Evolutionary conservation across 2,888 invertebrate species (phyloP).

Genomic region (Hymenopus coronatus): DNA sequence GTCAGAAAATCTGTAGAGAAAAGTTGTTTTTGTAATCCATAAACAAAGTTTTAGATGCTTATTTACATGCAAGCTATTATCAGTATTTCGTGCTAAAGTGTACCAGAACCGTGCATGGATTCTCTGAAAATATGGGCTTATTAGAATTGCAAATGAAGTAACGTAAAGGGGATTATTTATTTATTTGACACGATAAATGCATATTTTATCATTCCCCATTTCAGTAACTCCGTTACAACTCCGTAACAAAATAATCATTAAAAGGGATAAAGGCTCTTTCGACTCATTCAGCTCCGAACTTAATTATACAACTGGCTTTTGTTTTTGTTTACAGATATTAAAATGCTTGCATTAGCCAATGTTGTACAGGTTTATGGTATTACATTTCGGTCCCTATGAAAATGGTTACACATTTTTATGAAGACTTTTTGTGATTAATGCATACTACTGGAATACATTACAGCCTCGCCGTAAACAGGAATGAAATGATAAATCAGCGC

Average conservation of each 20-base stretch:
- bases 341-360: not conserved
- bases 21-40: too few species aligned
- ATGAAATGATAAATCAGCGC: too few species aligned
- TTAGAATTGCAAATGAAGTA: not conserved
- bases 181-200: not conserved
- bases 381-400: not conserved
- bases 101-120: too few species aligned
- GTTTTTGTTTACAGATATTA: not conserved
- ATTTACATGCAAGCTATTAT: too few species aligned
- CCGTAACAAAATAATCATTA: not conserved
- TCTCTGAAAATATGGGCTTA: too few species aligned
- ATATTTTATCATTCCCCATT: not conserved
- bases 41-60: too few species aligned
- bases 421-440: too few species aligned
- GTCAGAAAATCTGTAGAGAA: too few species aligned
- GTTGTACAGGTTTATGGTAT: not conserved
- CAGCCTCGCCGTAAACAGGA: too few species aligned
- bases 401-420: too few species aligned
- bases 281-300: not conserved
- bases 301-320: not conserved
- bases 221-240: not conserved
- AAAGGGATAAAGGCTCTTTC: not conserved
- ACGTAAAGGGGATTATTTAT: not conserved
- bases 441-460: too few species aligned
- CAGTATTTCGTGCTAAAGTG: too few species aligned